Base-by-base conservation (phyloP, 2,113 vertebrate genomes). In the Pontoporia blainvillei region DNA sequence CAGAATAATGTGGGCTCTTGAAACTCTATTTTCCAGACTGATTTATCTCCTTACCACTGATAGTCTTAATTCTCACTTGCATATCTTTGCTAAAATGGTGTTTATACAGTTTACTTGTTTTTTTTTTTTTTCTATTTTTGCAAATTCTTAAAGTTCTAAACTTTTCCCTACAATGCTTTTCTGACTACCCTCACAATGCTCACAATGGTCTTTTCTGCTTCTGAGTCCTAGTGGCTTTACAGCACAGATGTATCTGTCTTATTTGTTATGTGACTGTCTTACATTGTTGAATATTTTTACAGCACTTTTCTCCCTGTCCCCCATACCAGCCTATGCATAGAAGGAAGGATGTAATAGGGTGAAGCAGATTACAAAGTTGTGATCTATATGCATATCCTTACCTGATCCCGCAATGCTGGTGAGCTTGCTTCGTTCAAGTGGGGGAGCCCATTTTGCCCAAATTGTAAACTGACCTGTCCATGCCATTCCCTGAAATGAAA, bases 381-480 rank as follows among this genome's bases (percentile, higher is more conserved):
- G 13, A 41, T 2, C 0, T 39, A 1, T 0, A 1, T 1, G 1
- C 6, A 0, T 20, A 21, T 14, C 57, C 83, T 96, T 92, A 98
- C 98, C 99, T 34, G 98, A 98, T 0, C 98, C 98, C 0, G 99
- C 98, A 62, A 99, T 96, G 69, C 98, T 98, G n/a, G 99, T 98
- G 73, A 99, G 98, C 34, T 98, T 98, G 44, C 99, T 99, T 52
- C 99, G 98, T 97, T 99, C 99, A 90, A 99, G 91, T 0, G 99
- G 99, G 3, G 99, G 99, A 12, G 99, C 99, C 99, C 99, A 99
- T 27, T 99, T 98, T 6, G 99, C 98, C 99, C 99, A 99, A 96
- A 99, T 99, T 3, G 99, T 98, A 98, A 99, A 99, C 98, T 99
- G 99, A 34, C 99, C 98, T 0, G 99, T 99, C 97, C 97, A 99